Evolutionary conservation across 2,888 invertebrate species (phyloP).

Genomic region (Pristionchus japonicus): DNA sequence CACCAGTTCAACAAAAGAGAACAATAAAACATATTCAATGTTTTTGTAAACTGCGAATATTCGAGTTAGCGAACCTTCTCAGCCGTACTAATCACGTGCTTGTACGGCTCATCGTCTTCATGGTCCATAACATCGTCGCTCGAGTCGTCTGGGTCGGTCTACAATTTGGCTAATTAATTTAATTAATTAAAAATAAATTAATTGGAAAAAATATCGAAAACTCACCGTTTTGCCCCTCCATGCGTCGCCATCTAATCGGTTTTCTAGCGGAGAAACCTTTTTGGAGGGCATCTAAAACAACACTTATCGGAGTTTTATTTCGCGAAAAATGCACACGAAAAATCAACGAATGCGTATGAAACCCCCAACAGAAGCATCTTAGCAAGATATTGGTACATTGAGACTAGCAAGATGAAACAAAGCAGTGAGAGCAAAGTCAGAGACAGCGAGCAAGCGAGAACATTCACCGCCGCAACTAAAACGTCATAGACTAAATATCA

Average conservation of each 20-base stretch:
- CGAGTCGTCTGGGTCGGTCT: not conserved
- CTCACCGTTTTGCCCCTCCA: slow-evolving; percentile 11
- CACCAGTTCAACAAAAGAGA: not conserved
- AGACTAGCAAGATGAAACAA: not conserved
- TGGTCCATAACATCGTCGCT: slow-evolving; percentile 14
- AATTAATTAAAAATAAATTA: not conserved
- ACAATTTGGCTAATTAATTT: not conserved
- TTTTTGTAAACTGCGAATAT: no score
- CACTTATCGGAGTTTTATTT: not conserved
- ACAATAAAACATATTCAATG: not conserved
- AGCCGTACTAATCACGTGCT: not conserved
- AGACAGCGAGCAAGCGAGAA: no score
- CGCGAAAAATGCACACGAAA: not conserved
- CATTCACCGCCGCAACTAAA: no score
- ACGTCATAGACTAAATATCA: no score
- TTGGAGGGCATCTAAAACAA: not conserved
- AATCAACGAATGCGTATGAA: no score
- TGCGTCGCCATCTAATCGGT: not conserved
- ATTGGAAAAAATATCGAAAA: no score
- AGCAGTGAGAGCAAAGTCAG: not conserved
- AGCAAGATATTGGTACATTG: no score
- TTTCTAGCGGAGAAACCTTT: slow-evolving; percentile 31
- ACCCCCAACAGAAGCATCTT: no score
- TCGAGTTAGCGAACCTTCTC: no score
- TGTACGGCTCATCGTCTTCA: not conserved